These are phyloP conservation scores for Caenorhabditis tropicalis DNA, from an alignment of 1,140 invertebrate species.

Conservation along the genomic window DNA sequence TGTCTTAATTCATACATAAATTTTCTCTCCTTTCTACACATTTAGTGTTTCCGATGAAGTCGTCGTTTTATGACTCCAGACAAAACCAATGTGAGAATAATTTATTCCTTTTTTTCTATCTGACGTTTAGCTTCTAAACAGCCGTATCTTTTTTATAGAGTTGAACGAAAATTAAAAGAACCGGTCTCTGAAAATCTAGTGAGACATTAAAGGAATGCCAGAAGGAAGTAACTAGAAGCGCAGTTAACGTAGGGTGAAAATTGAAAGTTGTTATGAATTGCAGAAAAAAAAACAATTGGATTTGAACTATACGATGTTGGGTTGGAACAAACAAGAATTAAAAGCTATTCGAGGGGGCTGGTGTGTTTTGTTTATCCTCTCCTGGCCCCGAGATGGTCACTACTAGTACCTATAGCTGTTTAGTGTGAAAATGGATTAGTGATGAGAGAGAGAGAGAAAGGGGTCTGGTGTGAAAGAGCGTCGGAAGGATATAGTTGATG, in stretches of 20 bases:
- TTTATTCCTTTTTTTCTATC: background rate
- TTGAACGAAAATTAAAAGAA: background rate
- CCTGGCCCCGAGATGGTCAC: background rate
- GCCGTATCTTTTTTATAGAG: background rate
- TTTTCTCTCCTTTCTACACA: conserved; percentile 23
- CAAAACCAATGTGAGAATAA: conserved; percentile 25
- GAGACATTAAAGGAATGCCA: too few relatives aligned
- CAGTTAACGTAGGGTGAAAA: background rate
- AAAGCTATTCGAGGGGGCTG: background rate
- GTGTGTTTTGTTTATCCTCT: conserved; percentile 34
- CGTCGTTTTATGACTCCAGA: conserved; percentile 40
- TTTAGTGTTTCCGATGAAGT: conserved; percentile 40
- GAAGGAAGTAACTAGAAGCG: background rate
- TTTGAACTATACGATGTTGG: conserved; percentile 3
- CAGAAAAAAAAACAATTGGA: background rate
- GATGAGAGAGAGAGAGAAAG: background rate
- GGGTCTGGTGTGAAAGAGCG: conserved; percentile 5
- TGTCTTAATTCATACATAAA: conserved; percentile 40
- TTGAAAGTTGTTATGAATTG: background rate
- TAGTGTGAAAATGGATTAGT: conserved; percentile 38
- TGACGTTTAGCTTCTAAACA: background rate
- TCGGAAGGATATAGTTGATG: background rate
- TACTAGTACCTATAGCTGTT: conserved; percentile 22
- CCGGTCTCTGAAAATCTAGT: too few relatives aligned
- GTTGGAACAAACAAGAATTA: background rate